Conservation (phyloP, 2,113 vertebrate genomes). For the Vicugna pacos region DNA sequence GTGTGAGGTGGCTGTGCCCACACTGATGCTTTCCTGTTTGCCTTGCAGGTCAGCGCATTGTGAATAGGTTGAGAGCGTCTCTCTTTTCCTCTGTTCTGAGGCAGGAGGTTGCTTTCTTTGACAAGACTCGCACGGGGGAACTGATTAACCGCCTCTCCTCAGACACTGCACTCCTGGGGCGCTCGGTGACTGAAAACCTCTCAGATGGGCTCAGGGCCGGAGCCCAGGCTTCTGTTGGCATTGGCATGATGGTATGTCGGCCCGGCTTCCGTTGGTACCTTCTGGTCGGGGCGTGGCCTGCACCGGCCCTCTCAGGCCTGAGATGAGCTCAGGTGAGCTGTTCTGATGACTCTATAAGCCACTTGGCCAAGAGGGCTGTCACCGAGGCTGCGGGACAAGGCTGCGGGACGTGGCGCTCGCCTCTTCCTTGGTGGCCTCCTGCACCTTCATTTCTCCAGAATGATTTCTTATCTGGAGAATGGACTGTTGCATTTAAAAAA, state of each 20-base stretch:
- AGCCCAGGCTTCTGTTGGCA: slow-evolving; percentile 93
- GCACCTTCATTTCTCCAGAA: not conserved
- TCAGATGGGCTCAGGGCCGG: slow-evolving; percentile 96
- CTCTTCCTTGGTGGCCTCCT: too few species aligned
- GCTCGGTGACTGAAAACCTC: slow-evolving; percentile 96
- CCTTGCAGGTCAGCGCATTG: slow-evolving; percentile 94
- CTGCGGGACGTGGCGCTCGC: rapidly evolving
- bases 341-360: not conserved
- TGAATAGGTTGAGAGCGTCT: slow-evolving; percentile 92
- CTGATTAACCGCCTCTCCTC: slow-evolving; percentile 97
- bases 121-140: slow-evolving; percentile 96
- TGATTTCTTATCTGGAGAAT: not conserved
- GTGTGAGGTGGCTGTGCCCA: too few species aligned
- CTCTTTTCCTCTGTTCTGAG: slow-evolving; percentile 95
- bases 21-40: not conserved
- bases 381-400: not conserved
- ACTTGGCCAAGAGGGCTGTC: not conserved
- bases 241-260: slow-evolving; percentile 96
- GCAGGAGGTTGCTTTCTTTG: slow-evolving; percentile 98
- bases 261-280: not conserved
- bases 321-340: not conserved
- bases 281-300: not conserved
- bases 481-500: not conserved
- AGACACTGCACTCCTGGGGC: slow-evolving; percentile 93
- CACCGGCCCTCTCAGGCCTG: not conserved